Base-by-base conservation (phyloP, 1,140 invertebrate genomes). In the Drosophila takahashii region DNA sequence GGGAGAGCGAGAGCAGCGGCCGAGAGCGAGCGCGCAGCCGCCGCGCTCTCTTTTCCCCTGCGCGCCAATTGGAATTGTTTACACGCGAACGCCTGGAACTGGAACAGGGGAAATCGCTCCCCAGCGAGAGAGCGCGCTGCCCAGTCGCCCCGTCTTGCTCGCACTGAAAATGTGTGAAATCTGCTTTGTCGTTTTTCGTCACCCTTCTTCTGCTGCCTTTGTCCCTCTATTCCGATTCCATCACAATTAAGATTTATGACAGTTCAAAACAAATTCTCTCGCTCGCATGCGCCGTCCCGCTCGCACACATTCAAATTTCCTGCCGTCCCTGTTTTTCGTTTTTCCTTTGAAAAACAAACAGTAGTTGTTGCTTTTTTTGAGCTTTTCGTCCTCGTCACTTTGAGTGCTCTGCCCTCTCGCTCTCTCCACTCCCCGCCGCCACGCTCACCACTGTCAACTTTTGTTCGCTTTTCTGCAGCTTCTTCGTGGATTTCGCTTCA, bases 211-310 rank as follows among this genome's bases (percentile, higher is more conserved):
- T 60, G 52, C 50, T 62, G 51, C 51, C 56, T 48, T 69, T 37
- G 58, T 51, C 54, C 71, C 73, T 22, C 77, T 42, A 22, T 22
- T 44, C 16, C 80, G 74, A 90, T 89, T 84, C 84, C 84, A 89
- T 87, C 84, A 87, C 81, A 85, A 89, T 89, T 90, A 90, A 86
- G 85, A 90, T 90, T 90, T 90, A 90, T 90, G 85, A 90, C 85
- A 90, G 81, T 90, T 90, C 77, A 90, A 85, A 84, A 86, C 77
- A 86, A 86, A 85, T 80, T 80, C 80, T 84, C 81, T 84, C 73
- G 66, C 77, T 84, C 81, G 81, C 85, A 90, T 85, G 67, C 71
- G 84, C 84, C 67, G 48, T 60, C 83, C 65, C 57, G 58, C 60
- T 78, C 59, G 44, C 61, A 39, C 47, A 9, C 36, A 42, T 22